Conservation (phyloP, 2,888 invertebrate genomes). For the Isotomurus palustris region DNA sequence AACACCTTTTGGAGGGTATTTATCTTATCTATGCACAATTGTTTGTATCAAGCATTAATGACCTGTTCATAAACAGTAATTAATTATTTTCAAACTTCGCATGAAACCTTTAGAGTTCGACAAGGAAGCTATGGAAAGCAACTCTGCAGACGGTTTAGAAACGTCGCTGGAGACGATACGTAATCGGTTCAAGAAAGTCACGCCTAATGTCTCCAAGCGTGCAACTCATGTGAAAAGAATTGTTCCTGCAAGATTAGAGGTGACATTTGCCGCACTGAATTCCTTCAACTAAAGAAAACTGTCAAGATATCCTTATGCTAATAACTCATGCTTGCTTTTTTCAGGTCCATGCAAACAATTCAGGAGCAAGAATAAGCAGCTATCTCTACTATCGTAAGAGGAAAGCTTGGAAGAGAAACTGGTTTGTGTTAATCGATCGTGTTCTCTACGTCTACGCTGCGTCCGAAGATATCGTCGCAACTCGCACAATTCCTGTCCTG, state of each 20-base stretch:
- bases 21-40: not conserved
- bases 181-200: constrained; percentile 48
- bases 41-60: not conserved
- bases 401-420: constrained; percentile 54
- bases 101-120: constrained; percentile 39
- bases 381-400: constrained; percentile 53
- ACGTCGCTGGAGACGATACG: constrained; percentile 43
- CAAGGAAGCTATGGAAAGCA: constrained; percentile 41
- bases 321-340: constrained; percentile 5
- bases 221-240: constrained; percentile 46
- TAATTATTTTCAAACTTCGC: not conserved
- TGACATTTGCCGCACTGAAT: constrained; percentile 35
- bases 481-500: constrained; percentile 54
- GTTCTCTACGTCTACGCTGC: constrained; percentile 55
- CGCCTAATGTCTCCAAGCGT: constrained; percentile 39
- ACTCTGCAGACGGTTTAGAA: constrained; percentile 37
- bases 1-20: constrained; percentile 50
- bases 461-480: constrained; percentile 57
- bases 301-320: not conserved
- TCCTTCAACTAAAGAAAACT: not conserved
- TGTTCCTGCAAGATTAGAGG: constrained; percentile 50
- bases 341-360: constrained; percentile 56
- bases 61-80: constrained; percentile 19
- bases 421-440: constrained; percentile 59
- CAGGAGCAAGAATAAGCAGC: constrained; percentile 56